Conservation (phyloP, 2,888 invertebrate species). For the Tenthredo scrophulariae region DNA sequence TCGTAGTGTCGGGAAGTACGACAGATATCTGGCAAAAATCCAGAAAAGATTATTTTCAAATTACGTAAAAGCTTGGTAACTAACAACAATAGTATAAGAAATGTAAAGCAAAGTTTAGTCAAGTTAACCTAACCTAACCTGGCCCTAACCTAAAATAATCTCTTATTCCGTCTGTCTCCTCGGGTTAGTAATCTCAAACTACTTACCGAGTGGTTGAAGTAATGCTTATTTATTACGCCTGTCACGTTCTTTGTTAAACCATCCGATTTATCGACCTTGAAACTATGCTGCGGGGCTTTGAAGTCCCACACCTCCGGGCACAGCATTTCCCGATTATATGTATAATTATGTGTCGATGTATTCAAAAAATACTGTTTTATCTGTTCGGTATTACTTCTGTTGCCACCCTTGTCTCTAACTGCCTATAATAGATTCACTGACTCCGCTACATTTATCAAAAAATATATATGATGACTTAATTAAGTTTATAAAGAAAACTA, state of each 20-base stretch:
- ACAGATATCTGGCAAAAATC: constrained; percentile 79
- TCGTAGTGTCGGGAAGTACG: constrained; percentile 79
- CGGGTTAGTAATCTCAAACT: constrained; percentile 43
- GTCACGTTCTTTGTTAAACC: constrained; percentile 66
- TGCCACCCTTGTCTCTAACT: neutral
- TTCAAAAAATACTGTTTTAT: constrained; percentile 20
- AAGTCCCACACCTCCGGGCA: constrained; percentile 82
- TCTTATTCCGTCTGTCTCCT: neutral
- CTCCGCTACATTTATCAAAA: neutral
- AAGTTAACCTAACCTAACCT: constrained; percentile 1
- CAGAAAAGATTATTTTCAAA: constrained; percentile 65
- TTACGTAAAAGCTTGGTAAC: constrained; percentile 63
- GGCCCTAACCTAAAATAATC: constrained; percentile 7
- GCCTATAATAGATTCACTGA: neutral
- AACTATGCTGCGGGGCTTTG: constrained; percentile 77
- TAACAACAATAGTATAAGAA: constrained; percentile 49
- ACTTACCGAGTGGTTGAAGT: constrained; percentile 81
- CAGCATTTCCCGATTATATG: constrained; percentile 77
- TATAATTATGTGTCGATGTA: neutral
- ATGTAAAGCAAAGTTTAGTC: neutral
- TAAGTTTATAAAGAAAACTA: neutral
- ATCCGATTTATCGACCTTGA: constrained; percentile 72
- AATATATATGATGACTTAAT: neutral
- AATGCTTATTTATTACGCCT: constrained; percentile 75
- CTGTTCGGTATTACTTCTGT: neutral